Conservation (phyloP, 2,113 vertebrate genomes). For the Semicossyphus pulcher region DNA sequence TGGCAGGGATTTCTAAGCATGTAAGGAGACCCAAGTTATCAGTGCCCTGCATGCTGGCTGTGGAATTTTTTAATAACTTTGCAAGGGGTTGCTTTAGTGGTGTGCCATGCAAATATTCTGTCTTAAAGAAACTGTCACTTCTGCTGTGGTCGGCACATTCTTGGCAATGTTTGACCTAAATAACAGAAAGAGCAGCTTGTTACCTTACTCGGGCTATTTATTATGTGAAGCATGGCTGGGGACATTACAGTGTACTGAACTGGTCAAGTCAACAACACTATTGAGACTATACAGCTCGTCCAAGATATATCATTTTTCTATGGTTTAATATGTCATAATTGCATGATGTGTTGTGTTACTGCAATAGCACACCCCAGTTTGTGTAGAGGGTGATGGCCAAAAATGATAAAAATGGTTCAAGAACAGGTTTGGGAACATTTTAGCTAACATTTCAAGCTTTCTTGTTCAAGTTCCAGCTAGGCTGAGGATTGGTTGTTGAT, state of each 20-base stretch:
- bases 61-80: slow-evolving; percentile 16
- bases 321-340: neutral
- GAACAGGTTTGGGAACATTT: neutral
- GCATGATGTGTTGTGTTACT: too few relatives aligned
- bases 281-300: neutral
- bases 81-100: neutral
- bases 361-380: neutral
- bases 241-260: too few relatives aligned
- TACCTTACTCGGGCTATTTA: neutral
- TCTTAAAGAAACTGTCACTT: neutral
- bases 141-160: neutral
- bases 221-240: neutral
- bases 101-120: neutral
- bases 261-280: neutral
- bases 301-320: neutral
- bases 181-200: neutral
- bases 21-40: slow-evolving; percentile 15
- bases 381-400: neutral
- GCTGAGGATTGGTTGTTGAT: neutral
- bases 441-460: neutral
- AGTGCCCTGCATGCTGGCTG: slow-evolving; percentile 8
- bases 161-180: neutral
- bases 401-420: neutral
- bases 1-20: slow-evolving; percentile 29
- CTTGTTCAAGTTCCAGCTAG: neutral